Conservation (phyloP, 2,797 vertebrate genomes). For the Rhinichthys osculus region DNA sequence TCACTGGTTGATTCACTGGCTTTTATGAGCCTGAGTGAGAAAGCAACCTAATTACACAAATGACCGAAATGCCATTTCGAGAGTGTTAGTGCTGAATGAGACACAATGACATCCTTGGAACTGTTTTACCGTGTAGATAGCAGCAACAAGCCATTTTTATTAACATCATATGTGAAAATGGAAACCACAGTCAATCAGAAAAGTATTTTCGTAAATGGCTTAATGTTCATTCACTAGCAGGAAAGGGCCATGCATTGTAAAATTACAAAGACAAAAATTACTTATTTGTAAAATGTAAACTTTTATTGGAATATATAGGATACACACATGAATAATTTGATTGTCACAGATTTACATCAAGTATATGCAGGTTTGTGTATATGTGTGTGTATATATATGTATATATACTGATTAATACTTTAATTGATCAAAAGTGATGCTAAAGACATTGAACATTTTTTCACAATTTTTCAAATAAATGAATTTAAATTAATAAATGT, state of each 20-base stretch:
- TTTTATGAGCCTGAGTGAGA: constrained; percentile 23
- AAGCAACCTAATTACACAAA: constrained; percentile 39
- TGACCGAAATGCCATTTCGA: constrained; percentile 14
- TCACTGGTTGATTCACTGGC: neutral
- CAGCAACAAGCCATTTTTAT: neutral
- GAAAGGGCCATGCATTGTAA: neutral
- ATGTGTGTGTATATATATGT: no score
- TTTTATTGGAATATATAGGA: no score
- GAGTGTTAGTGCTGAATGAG: neutral
- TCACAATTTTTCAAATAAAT: neutral
- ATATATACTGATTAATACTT: neutral
- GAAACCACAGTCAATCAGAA: constrained; percentile 1
- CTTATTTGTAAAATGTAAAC: no score
- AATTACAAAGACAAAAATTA: neutral
- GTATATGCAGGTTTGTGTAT: neutral
- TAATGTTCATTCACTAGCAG: neutral
- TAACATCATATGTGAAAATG: neutral
- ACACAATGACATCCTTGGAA: constrained; percentile 27
- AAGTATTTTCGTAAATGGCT: neutral
- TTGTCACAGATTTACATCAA: no score
- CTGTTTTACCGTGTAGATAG: neutral
- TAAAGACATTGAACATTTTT: neutral
- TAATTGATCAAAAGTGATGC: neutral
- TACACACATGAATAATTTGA: no score
- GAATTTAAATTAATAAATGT: neutral